phyloP scores from a whole-genome alignment of 2,113 vertebrate genomes.

The human region GRCh38 chr1:77017501-77018000 shows the following conservation, averaged over 20 bases:
- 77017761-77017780: not conserved
- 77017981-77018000: not conserved
- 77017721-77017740: not conserved
- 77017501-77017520: not conserved
- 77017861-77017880: not conserved
- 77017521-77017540: fast-evolving
- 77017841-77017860: not conserved
- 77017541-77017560: not conserved
- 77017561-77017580: not conserved
- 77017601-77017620: not conserved
- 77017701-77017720: not conserved
- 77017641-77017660: not conserved
- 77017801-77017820: not conserved
- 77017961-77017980: not conserved
- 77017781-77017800: not conserved
- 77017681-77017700: not conserved
- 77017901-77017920: not conserved
- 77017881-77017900: not conserved
- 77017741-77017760: not conserved
- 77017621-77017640: not conserved
- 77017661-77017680: not conserved
- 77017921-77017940: not conserved
- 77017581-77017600: not conserved
- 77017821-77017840: not conserved
- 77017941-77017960: not conserved